Evolutionary conservation across 2,113 vertebrate species (phyloP).

Genomic region (Scytalopus superciliaris): DNA sequence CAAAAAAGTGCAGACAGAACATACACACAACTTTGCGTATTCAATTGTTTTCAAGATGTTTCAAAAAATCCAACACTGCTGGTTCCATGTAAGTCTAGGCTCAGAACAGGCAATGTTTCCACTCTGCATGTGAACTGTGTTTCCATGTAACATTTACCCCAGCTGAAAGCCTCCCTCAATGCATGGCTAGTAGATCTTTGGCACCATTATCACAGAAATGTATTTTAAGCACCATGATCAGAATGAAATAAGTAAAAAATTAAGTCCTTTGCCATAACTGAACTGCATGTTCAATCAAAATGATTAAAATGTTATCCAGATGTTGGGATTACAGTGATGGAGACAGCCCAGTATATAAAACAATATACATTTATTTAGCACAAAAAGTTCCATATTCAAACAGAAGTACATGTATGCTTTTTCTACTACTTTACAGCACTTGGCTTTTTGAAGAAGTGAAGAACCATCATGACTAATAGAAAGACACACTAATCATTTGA

Average conservation of each 20-base stretch:
- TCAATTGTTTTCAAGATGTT: not conserved
- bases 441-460: not conserved
- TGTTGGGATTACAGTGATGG: not conserved
- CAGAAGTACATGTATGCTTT: not conserved
- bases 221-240: not conserved
- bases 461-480: not conserved
- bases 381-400: not conserved
- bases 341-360: not conserved
- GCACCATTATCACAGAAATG: not conserved
- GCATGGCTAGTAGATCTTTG: not conserved
- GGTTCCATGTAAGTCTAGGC: not conserved
- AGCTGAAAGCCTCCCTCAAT: not conserved
- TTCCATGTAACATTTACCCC: accelerated
- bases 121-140: not conserved
- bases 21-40: not conserved
- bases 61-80: not conserved
- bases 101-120: not conserved
- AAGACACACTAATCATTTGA: not conserved
- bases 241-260: not conserved
- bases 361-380: slow-evolving; percentile 48
- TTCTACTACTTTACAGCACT: not conserved
- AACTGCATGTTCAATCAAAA: not conserved
- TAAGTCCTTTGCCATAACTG: not conserved
- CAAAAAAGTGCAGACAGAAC: not conserved
- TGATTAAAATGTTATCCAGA: not conserved